Evolutionary conservation across 2,797 vertebrate species (phyloP), one percentile per base, ranked within the genome.

Genomic region (Sebastes minor): DNA sequence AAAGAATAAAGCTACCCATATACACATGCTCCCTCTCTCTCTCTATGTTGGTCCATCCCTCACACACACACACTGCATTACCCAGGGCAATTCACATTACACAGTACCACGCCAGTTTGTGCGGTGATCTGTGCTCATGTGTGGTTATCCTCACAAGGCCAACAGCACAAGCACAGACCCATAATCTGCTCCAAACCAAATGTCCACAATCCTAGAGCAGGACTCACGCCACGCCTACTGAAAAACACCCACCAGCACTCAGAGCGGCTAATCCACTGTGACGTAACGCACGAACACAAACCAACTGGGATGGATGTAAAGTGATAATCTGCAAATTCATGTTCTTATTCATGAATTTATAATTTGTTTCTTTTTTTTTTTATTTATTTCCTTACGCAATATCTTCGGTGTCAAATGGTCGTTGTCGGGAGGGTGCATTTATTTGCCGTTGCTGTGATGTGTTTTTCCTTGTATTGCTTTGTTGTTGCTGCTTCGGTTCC

Each of bases 101-200:
- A 42, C 72, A 32, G 56, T 71, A 87, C 35, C 53, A 61, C 86
- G 69, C 53, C 67, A 76, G 55, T 79, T 78, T 69, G 30, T 80
- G 81, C 12, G 8, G 68, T 59, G 66, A 88, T 91, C 78, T 83
- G 87, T 78, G 67, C 83, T 70, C 75, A 86, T 80, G 69, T 86
- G 84, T 56, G 80, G 85, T 86, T 89, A 85, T 87, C 84, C 77
- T 81, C 55, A 61, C 57, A 76, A 71, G 30, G 42, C 71, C 63
- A 66, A 28, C 74, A 68, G 49, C 70, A 82, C 81, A 73, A 20
- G 27, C 85, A 78, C 27, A 71, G 57, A 76, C 64, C 49, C 32
- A 49, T 92, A 90, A 91, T 88, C 88, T 82, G 80, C 71, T 79
- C 62, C 64, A 23, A 74, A 85, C 60, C 87, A 91, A 90, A 92